Evolutionary conservation across 2,797 vertebrate species (phyloP).

Genomic region (Prionace glauca): DNA sequence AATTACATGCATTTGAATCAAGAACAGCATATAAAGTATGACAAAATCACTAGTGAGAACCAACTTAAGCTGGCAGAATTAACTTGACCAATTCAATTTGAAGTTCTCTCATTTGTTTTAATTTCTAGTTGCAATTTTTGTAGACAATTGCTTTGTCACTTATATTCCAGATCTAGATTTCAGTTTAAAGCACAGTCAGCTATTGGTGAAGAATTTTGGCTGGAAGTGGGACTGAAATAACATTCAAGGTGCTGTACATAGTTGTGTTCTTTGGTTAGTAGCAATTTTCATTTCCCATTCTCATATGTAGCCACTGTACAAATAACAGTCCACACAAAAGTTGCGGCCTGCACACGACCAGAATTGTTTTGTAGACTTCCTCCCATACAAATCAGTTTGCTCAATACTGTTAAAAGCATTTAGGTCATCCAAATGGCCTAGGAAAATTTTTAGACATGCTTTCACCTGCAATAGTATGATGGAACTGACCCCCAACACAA

Average conservation of each 20-base stretch:
- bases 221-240: not conserved
- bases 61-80: not conserved
- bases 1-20: not conserved
- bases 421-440: not conserved
- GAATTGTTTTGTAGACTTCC: not conserved
- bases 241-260: not conserved
- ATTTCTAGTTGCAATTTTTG: not conserved
- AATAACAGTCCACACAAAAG: not conserved
- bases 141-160: not conserved
- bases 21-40: not conserved
- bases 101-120: not conserved
- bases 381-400: not conserved
- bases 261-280: not conserved
- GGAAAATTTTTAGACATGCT: not conserved
- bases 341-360: not conserved
- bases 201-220: not conserved
- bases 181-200: not conserved
- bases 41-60: not conserved
- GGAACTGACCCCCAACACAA: not conserved
- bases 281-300: not conserved
- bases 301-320: not conserved
- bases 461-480: not conserved
- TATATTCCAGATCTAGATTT: not conserved
- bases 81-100: not conserved
- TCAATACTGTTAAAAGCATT: not conserved